Base-by-base conservation (phyloP, 2,888 invertebrate species). In the Onthophagus sagittarius region DNA sequence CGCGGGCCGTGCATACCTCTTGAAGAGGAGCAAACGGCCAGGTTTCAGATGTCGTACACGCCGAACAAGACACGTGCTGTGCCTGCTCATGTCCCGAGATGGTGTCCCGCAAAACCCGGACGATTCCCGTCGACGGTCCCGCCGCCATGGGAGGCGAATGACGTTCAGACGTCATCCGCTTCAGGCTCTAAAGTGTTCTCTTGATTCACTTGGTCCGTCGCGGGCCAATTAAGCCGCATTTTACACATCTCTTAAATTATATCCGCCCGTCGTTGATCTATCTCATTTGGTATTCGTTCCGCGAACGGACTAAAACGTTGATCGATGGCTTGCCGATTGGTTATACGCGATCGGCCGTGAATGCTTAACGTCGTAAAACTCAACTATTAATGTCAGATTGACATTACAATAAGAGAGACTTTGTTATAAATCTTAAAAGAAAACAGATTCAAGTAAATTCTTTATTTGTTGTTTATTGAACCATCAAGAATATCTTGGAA, bases 51-150 rank as follows among this genome's bases (percentile, higher is more conserved):
- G 67, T 67, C 67, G 67, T 67, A 67, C 67, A 67, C 32, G 67
- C 67, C 67, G 67, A 67, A 67, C 67, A 67, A 67, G 67, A 67
- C 67, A 67, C 67, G 67, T 67, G 67, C 67, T 67, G 67, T 67
- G 67, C 67, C 67, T 67, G 67, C 67, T 67, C 67, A 67, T 67
- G 67, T 67, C 67, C 67, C 32, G 31, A 67, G 32, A 67, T 53
- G 39, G 39, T 53, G 39, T 53, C 39, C 39, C 39, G 39, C 39
- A 11, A 53, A 53, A 9, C 39, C 67, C 67, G 67, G 23, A 64
- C 67, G 15, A 13, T 32, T 67, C 31, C 32, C 31, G 15, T 23
- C 23, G 15, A 5, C 67, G 67, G 31, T 32, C 67, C 23, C 67
- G 23, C 23, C 67, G 23, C 32, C 67, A 67, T 32, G 67, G 23